Evolutionary conservation across 2,888 invertebrate genomes (phyloP), one percentile per base, ranked within the genome.

Genomic region (Hydropsyche betteni): DNA sequence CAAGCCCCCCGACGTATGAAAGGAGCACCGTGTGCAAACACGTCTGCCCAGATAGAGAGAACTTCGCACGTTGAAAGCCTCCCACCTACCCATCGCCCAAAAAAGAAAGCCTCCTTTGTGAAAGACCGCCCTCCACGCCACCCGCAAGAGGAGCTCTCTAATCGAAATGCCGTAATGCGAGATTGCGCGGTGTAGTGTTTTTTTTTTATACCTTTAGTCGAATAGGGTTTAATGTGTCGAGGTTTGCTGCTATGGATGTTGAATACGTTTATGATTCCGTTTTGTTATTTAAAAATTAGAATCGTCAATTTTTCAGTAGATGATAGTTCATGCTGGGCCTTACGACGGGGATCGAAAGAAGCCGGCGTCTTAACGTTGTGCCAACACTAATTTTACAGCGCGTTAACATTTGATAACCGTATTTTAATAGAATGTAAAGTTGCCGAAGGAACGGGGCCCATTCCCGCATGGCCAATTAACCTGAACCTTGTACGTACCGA

Each of bases 401-500:
- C 64, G 34, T 64, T 64, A 64, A 64, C 64, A 36, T 64, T 64
- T 64, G 64, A 64, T 64, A 64, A 64, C 64, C 64, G 64, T 64
- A 64, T 64, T 64, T 64, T 64, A 64, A 64, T 64, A 64, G 64
- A 64, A 64, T 64, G 64, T 64, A 64, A 64, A 64, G 64, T 64
- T 64, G 64, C 6, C 6, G 36, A 10, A 64, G 36, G 34, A 34
- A 5, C 7, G 33, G 64, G 12, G 36, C 34, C 61, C 10, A 10
- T 44, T 64, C 64, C 64, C 64, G 64, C 64, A 36, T n/a, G 64
- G 34, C 64, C 64, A 64, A 64, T 64, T 64, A 64, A 64, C 64
- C 64, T 64, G 64, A 34, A 16, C 61, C 16, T 33, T 33, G 61
- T 64, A 64, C 33, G 64, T 24, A 24, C 44, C 7, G 10, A 44